Conservation (phyloP, 2,888 invertebrate genomes). For the Eupeodes latifasciatus region DNA sequence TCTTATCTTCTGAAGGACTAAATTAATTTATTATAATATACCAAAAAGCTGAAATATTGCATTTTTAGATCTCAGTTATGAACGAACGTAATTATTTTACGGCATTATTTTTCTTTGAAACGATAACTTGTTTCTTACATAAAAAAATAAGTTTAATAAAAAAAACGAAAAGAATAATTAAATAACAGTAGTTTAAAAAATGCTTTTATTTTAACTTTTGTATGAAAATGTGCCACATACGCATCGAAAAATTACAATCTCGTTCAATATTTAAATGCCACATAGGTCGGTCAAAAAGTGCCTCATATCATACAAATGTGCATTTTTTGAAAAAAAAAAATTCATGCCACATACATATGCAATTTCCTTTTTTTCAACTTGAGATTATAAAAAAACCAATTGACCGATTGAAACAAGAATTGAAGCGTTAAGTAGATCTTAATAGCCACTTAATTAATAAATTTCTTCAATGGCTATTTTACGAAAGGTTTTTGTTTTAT, state of each 20-base stretch:
- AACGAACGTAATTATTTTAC: background rate
- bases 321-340: slow-evolving; percentile 19
- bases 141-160: slow-evolving; percentile 15
- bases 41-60: background rate
- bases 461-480: no score
- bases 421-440: no score
- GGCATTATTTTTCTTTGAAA: slow-evolving; percentile 8
- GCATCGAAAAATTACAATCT: no score
- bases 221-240: slow-evolving; percentile 21
- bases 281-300: slow-evolving; percentile 15
- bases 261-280: no score
- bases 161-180: slow-evolving; percentile 4
- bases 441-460: no score
- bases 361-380: no score
- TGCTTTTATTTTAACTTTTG: slow-evolving; percentile 31
- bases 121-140: background rate
- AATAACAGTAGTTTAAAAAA: slow-evolving; percentile 2
- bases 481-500: no score
- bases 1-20: no score
- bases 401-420: no score
- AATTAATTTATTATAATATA: no score
- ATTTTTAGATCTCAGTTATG: slow-evolving; percentile 1
- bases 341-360: no score
- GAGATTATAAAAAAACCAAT: no score
- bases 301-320: slow-evolving; percentile 14